Evolutionary conservation across 2,888 invertebrate genomes (phyloP).

Genomic region (Torymus auratus): DNA sequence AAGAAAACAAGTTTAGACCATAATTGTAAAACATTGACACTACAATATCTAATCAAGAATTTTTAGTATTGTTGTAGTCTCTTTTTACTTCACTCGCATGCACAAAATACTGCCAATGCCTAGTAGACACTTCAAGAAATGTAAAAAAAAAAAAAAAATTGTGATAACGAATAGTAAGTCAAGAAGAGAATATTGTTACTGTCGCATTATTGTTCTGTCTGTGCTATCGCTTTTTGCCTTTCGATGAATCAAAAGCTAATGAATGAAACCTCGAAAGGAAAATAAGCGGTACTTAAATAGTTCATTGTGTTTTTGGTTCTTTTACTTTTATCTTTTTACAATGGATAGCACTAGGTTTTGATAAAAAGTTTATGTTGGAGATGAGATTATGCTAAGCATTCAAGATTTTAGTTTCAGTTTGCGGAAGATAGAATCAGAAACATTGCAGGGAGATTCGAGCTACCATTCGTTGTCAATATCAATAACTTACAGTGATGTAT

Average conservation of each 20-base stretch:
- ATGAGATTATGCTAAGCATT: constrained; percentile 9
- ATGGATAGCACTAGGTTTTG: neutral
- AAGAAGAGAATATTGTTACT: constrained; percentile 45
- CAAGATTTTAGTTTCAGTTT: constrained; percentile 13
- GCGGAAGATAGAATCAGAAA: constrained; percentile 20
- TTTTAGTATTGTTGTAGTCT: constrained; percentile 41
- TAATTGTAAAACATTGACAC: constrained; percentile 32
- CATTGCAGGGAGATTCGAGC: constrained; percentile 27
- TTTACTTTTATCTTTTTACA: constrained; percentile 18
- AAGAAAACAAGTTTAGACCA: constrained; percentile 33
- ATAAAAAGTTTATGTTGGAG: constrained; percentile 33
- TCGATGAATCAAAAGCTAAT: constrained; percentile 40
- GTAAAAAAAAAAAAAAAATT: constrained; percentile 48
- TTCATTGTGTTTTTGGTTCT: constrained; percentile 9
- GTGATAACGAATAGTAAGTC: constrained; percentile 53
- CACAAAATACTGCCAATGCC: constrained; percentile 57
- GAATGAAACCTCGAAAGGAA: constrained; percentile 19
- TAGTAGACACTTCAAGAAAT: constrained; percentile 40
- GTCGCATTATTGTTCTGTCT: constrained; percentile 38
- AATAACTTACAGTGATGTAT: constrained; percentile 31
- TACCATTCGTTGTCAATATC: constrained; percentile 37
- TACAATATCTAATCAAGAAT: constrained; percentile 43
- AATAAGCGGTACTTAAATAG: constrained; percentile 36
- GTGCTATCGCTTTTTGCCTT: constrained; percentile 42
- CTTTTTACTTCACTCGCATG: constrained; percentile 51